Conservation (phyloP, 2,113 vertebrate genomes). For the Sylvicapra grimmia region DNA sequence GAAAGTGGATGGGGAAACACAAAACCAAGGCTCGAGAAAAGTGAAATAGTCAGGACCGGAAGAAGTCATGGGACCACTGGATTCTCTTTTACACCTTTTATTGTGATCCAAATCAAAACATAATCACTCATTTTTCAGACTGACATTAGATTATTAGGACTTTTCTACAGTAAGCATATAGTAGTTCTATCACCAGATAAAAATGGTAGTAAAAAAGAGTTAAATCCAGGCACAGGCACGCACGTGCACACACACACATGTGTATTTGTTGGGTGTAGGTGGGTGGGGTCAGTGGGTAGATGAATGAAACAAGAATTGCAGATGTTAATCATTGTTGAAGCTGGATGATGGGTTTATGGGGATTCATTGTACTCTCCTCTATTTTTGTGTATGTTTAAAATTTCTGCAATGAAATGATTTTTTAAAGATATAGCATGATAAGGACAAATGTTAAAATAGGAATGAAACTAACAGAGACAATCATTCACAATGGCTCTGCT, state of each 20-base stretch:
- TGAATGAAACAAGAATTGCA: not conserved
- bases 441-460: not conserved
- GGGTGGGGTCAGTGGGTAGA: not conserved
- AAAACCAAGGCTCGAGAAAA: not conserved
- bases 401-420: not conserved
- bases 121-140: not conserved
- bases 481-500: not conserved
- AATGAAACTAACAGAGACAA: not conserved
- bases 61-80: not conserved
- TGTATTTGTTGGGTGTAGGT: not conserved
- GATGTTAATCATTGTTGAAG: not conserved
- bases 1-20: not conserved
- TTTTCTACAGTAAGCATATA: not conserved
- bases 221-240: rapidly evolving
- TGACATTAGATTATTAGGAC: not conserved
- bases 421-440: not conserved
- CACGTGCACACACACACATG: rapidly evolving
- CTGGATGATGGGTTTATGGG: not conserved
- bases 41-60: not conserved
- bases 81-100: not conserved
- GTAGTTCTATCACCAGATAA: not conserved
- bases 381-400: not conserved
- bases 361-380: not conserved
- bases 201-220: not conserved
- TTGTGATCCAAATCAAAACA: not conserved